Base-by-base conservation (phyloP, 1,140 invertebrate genomes). In the Drusus annulatus region DNA sequence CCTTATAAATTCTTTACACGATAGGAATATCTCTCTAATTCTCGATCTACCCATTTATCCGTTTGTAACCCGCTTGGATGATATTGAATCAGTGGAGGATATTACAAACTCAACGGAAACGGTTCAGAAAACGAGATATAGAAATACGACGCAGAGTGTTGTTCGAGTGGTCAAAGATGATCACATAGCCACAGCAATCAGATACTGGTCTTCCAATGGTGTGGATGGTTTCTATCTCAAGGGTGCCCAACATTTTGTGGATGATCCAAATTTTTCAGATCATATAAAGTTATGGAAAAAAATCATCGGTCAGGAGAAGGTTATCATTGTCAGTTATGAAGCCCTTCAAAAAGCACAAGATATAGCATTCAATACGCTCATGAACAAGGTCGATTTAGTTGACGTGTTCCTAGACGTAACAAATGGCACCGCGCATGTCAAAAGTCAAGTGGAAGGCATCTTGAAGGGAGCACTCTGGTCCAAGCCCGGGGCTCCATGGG, bases 141-240 rank as follows among this genome's bases (percentile, higher is more conserved):
- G 83, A 51, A 78, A 69, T 85, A 50, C 78, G 85, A 28, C 73
- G 86, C 36, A 79, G 84, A 19, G 21, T 28, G 86, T 86, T 79
- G 84, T 86, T 52, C 84, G 84, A 31, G 23, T 74, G 21, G 56
- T 52, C 83, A 63, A 81, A 78, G 85, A 82, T 51, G 83, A 84
- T 71, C 82, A 83, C 73, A 88, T 93, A 2, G 91, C 91, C 68
- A 84, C 87, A 54, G 92, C 93, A 0, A 88, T 96, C 10, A 86
- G 87, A 13, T 92, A 91, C 86, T 96, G 95, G 95, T 78, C 90
- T 1, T 82, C 88, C 3, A 87, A 91, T 75, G 93, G 93, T 0
- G 93, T 96, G 0, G 93, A 96, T 87, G 95, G 96, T 0, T 95
- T 96, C 86, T 96, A 96, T 87, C 87, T 97, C 3, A 95, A 95